These are phyloP conservation scores for Paracyclopina nana DNA, from an alignment of 1,140 invertebrate species.

Conservation along the genomic window DNA sequence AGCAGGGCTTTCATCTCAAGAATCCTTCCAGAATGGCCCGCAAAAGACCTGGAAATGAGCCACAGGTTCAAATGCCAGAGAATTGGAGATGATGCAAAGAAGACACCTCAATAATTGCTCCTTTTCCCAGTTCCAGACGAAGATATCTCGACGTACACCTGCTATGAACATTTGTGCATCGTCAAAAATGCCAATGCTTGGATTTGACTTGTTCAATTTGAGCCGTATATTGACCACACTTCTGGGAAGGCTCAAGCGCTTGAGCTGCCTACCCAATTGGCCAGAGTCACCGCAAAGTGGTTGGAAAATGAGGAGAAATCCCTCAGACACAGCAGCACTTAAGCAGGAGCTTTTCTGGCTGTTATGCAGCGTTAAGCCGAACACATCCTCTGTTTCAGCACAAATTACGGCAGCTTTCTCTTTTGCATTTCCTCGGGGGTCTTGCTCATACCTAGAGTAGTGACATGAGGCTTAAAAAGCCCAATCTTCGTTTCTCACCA, in stretches of 20 bases:
- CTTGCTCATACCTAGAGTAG: too few relatives aligned
- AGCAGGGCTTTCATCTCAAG: not conserved
- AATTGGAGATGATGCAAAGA: too few relatives aligned
- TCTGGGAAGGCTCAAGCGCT: conserved; percentile 1
- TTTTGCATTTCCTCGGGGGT: too few relatives aligned
- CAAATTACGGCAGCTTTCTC: too few relatives aligned
- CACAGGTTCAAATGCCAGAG: too few relatives aligned
- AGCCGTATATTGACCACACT: not conserved
- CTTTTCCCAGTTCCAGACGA: conserved; percentile 2
- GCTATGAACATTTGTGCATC: conserved; percentile 1
- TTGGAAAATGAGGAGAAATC: not conserved
- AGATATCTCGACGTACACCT: conserved; percentile 7
- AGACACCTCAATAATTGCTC: conserved; percentile 5
- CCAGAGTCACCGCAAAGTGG: too few relatives aligned
- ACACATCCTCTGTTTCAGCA: not conserved
- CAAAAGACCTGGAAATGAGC: conserved; percentile 4
- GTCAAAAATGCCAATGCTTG: not conserved
- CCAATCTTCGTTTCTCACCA: too few relatives aligned
- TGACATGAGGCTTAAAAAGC: too few relatives aligned
- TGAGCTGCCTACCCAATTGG: too few relatives aligned
- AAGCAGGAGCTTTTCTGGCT: not conserved
- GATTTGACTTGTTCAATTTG: conserved; percentile 9
- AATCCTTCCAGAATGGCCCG: not conserved
- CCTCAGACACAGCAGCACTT: not conserved
- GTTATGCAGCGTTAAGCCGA: not conserved